Base-by-base conservation (phyloP, 2,113 vertebrate species). In the Pachyramphus minor region DNA sequence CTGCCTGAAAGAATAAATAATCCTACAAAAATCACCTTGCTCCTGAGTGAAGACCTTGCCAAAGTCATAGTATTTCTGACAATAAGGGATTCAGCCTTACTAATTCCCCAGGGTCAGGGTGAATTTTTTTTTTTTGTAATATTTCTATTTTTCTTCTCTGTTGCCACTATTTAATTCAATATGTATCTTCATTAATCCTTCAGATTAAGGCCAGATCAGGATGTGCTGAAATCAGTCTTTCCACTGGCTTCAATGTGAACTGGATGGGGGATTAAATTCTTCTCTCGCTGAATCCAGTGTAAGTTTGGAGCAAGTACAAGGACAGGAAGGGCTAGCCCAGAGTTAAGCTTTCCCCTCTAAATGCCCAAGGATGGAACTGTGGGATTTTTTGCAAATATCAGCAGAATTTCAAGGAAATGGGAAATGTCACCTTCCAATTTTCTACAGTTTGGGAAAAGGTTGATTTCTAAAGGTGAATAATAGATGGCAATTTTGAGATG, bases 201-300 rank as follows among this genome's bases (percentile, higher is more conserved):
- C 84, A 87, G 89, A 95, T 95, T 96, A 96, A 94, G 91, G 87
- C 77, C 71, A 96, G 81, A 73, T 25, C 5, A 8, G 85, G 87
- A 85, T 90, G 44, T 81, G 66, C 87, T 71, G 76, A 84, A 97
- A 91, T 71, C 92, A 86, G 17, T 59, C 79, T 22, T 74, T 52
- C 35, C 35, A 44, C 22, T 37, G 27, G 52, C 44, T 95, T 90
- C 59, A 72, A 39, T 19, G 49, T 0, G 12, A 93, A 74, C 33
- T 69, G 68, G n/a, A 42, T 25, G 11, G 8, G 27, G 47, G 79
- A 94, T 94, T 93, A 80, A 90, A 72, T 64, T 81, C 33, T 52
- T 80, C 17, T 52, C 47, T 78, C 0, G 1, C 15, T 42, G 90
- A 64, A 2, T 7, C 21, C 0, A 0, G 20, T 15, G 50, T 41